Conservation (phyloP, 2,113 vertebrate species). For the Dasyprocta punctata region DNA sequence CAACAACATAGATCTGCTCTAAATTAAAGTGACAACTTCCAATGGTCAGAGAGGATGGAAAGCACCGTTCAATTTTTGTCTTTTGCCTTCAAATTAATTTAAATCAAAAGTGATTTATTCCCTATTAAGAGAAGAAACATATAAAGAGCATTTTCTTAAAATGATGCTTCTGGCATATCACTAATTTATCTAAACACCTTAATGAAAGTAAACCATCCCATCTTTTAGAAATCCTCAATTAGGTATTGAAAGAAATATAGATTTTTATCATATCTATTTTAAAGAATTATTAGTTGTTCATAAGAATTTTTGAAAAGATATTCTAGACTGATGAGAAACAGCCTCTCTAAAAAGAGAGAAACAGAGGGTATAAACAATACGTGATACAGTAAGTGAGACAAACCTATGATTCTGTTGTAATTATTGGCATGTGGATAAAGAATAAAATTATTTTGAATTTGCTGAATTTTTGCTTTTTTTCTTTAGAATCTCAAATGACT, state of each 20-base stretch:
- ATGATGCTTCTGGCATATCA: not conserved
- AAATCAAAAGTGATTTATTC: constrained; percentile 26
- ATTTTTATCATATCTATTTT: not conserved
- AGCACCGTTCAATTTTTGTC: not conserved
- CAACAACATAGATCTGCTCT: not conserved
- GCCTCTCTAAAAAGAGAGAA: not conserved
- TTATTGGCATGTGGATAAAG: not conserved
- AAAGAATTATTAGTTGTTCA: not conserved
- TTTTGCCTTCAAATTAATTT: constrained; percentile 11
- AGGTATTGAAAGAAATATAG: not conserved
- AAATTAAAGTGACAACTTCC: not conserved
- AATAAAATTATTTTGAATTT: not conserved
- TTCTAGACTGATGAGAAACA: constrained; percentile 34
- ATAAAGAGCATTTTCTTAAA: not conserved
- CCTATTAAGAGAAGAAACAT: not conserved
- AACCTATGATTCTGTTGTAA: not conserved
- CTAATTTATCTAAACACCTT: constrained; percentile 6
- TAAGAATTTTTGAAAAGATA: not conserved
- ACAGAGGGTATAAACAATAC: not conserved
- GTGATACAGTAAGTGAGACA: not conserved
- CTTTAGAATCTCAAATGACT: constrained; percentile 10
- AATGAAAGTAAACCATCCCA: not conserved
- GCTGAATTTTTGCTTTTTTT: not conserved
- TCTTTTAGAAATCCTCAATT: not conserved
- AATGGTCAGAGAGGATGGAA: not conserved